Evolutionary conservation across 2,113 vertebrate genomes (phyloP), one percentile per base, ranked within the genome.

Genomic region (Grammomys surdaster): DNA sequence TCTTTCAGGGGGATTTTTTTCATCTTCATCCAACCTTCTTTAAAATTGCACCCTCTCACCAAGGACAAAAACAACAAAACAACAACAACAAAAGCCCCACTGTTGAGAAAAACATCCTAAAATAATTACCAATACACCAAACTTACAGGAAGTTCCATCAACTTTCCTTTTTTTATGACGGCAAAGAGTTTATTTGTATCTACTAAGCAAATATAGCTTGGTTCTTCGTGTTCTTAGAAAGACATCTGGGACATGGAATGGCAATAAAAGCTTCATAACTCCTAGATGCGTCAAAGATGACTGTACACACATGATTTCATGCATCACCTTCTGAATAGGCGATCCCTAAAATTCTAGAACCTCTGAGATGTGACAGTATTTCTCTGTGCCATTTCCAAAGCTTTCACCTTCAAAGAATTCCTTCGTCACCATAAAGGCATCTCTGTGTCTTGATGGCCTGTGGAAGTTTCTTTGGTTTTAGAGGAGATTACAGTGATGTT

Each of bases 371-470:
- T 76, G 88, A 17, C n/a, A 43, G 60, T 33, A 51, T 24, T 48
- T 95, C 65, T 73, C 31, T 46, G 14, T 78, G 51, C 36, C 56
- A 90, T 96, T 94, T 96, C 88, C 36, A 95, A 96, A 28, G 85
- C 72, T 81, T 95, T 85, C 65, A 76, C 91, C 8, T 9, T 84
- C 46, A 89, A 91, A 26, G 20, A 88, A 17, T 65, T 60, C 31
- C 11, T 80, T 91, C 43, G 7, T 75, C 48, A 93, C 75, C 26
- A 28, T 56, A 76, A 95, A 1, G 13, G n/a, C 19, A 40, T 40
- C 36, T 86, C 26, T 75, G 7, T 43, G 72, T 14, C 24, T 69
- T 8, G 65, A 7, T n/a, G 72, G 28, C 33, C 69, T 51, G 1
- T 6, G 28, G 19, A 84, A 81, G 31, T 86, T 86, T 90, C 81